phyloP scores from a whole-genome alignment of 2,797 vertebrate genomes.

The Rhodeus uyekii region DNA sequence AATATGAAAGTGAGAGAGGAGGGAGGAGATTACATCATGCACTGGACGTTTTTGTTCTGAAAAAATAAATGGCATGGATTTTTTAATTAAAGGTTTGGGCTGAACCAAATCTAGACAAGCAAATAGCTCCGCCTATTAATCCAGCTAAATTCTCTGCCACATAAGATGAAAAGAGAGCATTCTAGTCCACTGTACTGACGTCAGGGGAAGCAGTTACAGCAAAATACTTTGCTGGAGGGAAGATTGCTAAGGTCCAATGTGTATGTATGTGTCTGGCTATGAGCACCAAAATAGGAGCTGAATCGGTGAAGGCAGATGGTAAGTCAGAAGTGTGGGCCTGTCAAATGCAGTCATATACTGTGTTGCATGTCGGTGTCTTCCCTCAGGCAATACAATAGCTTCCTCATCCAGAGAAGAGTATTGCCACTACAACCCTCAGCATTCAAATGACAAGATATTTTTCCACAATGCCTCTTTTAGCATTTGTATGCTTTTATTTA shows the following conservation, averaged over 20 bases:
- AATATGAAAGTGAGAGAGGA: neutral
- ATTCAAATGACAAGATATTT: constrained; percentile 28
- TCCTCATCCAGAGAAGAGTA: constrained; percentile 13
- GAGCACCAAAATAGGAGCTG: constrained; percentile 16
- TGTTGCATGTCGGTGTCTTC: constrained; percentile 34
- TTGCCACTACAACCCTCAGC: constrained; percentile 8
- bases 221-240: constrained; percentile 8
- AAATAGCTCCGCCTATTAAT: constrained; percentile 10
- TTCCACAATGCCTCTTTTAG: neutral
- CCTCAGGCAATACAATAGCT: constrained; percentile 35
- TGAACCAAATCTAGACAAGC: constrained; percentile 14
- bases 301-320: constrained; percentile 37
- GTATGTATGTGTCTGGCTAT: constrained; percentile 32
- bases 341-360: constrained; percentile 34
- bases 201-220: constrained; percentile 25
- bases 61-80: constrained; percentile 7
- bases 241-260: constrained; percentile 10
- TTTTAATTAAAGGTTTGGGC: neutral
- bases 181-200: constrained; percentile 19
- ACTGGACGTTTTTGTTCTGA: neutral
- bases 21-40: constrained; percentile 8
- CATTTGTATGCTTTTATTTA: neutral
- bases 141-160: constrained; percentile 9
- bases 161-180: constrained; percentile 29
- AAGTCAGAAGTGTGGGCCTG: constrained; percentile 40